phyloP scores from a whole-genome alignment of 1,140 invertebrate species.

The Hyphantria cunea region DNA sequence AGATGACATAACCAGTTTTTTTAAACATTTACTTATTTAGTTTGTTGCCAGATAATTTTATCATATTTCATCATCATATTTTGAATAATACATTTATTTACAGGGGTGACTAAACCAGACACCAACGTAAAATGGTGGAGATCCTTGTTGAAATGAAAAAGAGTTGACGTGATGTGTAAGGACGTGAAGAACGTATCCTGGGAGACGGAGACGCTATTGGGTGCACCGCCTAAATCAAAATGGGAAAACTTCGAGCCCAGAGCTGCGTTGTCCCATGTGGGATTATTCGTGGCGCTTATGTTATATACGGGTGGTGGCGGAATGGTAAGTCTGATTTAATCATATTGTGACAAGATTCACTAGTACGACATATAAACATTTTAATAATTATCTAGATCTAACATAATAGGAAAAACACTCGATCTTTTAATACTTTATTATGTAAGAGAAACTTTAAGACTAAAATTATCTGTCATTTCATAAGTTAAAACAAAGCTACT shows the following conservation, averaged over 20 bases:
- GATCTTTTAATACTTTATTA: no score
- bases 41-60: no score
- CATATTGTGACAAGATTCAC: no score
- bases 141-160: conserved; percentile 31
- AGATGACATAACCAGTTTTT: no score
- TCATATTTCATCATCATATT: no score
- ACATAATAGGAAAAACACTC: background rate
- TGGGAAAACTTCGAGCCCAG: conserved; percentile 82
- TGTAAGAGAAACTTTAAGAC: no score
- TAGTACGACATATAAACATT: no score
- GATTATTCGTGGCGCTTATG: conserved; percentile 87
- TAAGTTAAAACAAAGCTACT: conserved; percentile 4
- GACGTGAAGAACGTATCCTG: conserved; percentile 67
- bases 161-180: conserved; percentile 61
- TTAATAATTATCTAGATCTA: conserved; percentile 5
- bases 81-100: no score
- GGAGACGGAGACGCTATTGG: conserved; percentile 79
- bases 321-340: conserved; percentile 82
- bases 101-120: background rate
- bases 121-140: conserved; percentile 23
- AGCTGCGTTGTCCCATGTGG: conserved; percentile 85
- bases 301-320: conserved; percentile 88
- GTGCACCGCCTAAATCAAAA: conserved; percentile 52
- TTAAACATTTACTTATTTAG: no score
- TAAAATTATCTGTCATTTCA: background rate